These are phyloP conservation scores for Prosapia bicincta DNA, from an alignment of 2,888 invertebrate genomes.

Conservation along the genomic window DNA sequence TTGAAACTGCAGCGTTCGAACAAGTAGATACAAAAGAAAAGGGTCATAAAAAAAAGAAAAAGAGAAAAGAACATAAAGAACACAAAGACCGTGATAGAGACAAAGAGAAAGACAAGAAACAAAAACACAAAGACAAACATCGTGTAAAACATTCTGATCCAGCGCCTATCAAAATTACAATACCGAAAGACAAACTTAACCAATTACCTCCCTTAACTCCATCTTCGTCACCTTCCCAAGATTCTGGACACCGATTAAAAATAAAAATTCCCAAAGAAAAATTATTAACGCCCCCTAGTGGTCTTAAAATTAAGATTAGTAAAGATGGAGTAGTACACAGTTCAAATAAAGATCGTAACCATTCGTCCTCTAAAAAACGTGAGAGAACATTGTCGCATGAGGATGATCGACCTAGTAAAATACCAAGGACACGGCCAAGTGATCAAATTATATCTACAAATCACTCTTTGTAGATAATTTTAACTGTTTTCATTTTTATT, in stretches of 20 bases:
- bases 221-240: conserved; percentile 31
- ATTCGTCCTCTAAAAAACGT: conserved; percentile 17
- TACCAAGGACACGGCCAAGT: conserved; percentile 7
- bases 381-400: conserved; percentile 16
- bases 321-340: conserved; percentile 52
- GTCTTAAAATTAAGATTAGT: conserved; percentile 64
- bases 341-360: conserved; percentile 1
- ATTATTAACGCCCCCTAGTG: conserved; percentile 50
- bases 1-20: conserved; percentile 17
- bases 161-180: conserved; percentile 54
- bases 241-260: conserved; percentile 56
- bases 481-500: not conserved
- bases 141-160: conserved; percentile 44
- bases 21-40: conserved; percentile 30
- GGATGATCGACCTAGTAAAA: conserved; percentile 6
- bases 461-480: not conserved
- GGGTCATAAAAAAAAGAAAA: conserved; percentile 43
- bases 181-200: conserved; percentile 56
- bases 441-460: conserved; percentile 12
- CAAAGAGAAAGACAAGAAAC: conserved; percentile 43
- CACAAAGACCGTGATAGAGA: conserved; percentile 54
- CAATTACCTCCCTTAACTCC: conserved; percentile 32
- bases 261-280: conserved; percentile 79
- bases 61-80: conserved; percentile 56
- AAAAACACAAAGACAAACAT: conserved; percentile 56